These are phyloP conservation scores for Sciaenops ocellatus DNA, from an alignment of 2,797 vertebrate genomes.

Conservation along the genomic window DNA sequence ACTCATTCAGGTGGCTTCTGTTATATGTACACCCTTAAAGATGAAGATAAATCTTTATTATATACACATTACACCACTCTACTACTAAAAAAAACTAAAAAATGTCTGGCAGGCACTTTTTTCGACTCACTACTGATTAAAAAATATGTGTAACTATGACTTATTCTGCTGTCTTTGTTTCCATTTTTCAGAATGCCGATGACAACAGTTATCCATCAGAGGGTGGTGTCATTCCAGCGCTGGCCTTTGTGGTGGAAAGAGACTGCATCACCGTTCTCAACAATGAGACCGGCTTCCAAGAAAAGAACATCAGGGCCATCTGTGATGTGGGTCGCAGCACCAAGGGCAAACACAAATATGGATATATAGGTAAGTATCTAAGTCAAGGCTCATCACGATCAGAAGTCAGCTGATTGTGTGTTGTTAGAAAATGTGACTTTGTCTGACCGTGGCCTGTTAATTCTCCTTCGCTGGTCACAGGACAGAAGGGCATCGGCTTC, in stretches of 20 bases:
- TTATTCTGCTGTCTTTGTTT: neutral
- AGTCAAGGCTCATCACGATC: neutral
- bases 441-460: neutral
- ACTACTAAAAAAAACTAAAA: neutral
- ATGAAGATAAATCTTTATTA: neutral
- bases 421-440: neutral
- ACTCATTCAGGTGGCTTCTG: conserved; percentile 84
- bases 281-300: conserved; percentile 87
- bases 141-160: neutral
- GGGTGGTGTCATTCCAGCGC: conserved; percentile 62
- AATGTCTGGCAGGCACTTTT: too few species aligned
- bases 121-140: neutral
- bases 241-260: conserved; percentile 85
- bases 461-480: conserved; percentile 55
- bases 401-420: neutral
- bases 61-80: neutral
- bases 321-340: conserved; percentile 88
- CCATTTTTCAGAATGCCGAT: conserved; percentile 83
- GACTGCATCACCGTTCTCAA: conserved; percentile 86
- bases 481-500: conserved; percentile 89
- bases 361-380: conserved; percentile 84
- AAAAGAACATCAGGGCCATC: conserved; percentile 85
- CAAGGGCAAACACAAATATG: conserved; percentile 87
- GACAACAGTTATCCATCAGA: conserved; percentile 84
- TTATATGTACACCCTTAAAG: neutral